A percentile compares a stretch with the other conserved stretches of the same genome.
phyloP scores from a whole-genome alignment of 2,888 invertebrate species.

The Drosophila putrida region DNA sequence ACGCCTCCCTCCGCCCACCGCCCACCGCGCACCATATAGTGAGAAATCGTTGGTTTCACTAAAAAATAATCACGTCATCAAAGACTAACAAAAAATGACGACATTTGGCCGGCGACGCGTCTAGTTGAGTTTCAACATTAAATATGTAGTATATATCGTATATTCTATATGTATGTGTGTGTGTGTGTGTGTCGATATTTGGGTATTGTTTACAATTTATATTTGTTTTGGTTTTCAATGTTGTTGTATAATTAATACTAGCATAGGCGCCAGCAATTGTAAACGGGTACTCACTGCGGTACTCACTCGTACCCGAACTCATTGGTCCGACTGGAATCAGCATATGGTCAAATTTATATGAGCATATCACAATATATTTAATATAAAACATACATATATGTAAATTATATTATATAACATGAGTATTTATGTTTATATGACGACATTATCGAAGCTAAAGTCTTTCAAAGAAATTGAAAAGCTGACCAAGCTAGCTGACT shows the following conservation, averaged over 20 bases:
- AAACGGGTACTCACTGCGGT: conserved; percentile 12
- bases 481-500: conserved; percentile 3
- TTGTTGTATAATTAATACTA: conserved; percentile 40
- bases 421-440: conserved; percentile 18
- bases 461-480: conserved; percentile 40
- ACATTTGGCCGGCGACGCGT: conserved; percentile 55
- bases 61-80: conserved; percentile 56
- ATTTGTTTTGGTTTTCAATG: conserved; percentile 41
- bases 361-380: not conserved
- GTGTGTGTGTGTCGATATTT: conserved; percentile 28
- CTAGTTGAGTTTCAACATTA: conserved; percentile 12
- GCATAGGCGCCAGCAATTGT: conserved; percentile 53
- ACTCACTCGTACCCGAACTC: not conserved
- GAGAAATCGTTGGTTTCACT: conserved; percentile 17
- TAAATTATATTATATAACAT: conserved; percentile 9
- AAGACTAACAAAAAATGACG: conserved; percentile 50
- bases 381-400: not conserved
- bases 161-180: conserved; percentile 9
- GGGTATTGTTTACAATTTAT: conserved; percentile 48
- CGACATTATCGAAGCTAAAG: conserved; percentile 8
- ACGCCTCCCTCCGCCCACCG: not conserved
- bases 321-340: conserved; percentile 2
- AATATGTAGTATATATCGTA: conserved; percentile 26
- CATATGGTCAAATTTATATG: conserved; percentile 19
- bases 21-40: not conserved